Conservation (phyloP, 1,140 invertebrate species). For the Nixonia krombeini region DNA sequence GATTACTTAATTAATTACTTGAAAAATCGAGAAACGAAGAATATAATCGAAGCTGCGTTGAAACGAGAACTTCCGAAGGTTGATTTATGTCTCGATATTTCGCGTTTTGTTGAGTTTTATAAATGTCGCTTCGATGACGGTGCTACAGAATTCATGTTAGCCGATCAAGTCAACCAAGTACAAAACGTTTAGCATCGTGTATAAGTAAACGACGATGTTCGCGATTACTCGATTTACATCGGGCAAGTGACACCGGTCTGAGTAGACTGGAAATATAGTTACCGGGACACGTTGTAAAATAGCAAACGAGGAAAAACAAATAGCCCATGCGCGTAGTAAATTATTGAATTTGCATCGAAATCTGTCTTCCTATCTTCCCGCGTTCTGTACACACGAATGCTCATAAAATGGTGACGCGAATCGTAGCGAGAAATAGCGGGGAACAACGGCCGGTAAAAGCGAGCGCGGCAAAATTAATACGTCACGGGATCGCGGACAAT, state of each 20-base stretch:
- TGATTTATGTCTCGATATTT: background rate
- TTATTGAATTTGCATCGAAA: constrained; percentile 41
- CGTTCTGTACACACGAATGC: no score
- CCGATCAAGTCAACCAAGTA: constrained; percentile 29
- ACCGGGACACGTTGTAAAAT: constrained; percentile 22
- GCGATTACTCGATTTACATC: constrained; percentile 30
- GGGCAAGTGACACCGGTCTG: constrained; percentile 35
- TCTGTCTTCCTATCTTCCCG: no score
- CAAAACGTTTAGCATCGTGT: constrained; percentile 20
- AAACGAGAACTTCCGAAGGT: background rate
- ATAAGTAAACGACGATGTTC: constrained; percentile 25
- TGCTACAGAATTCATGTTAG: constrained; percentile 29
- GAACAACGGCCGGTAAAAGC: no score
- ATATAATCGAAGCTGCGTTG: background rate
- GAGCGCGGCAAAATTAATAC: constrained; percentile 24
- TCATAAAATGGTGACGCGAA: no score
- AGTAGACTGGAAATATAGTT: constrained; percentile 8
- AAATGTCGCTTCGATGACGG: constrained; percentile 12
- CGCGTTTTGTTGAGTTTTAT: constrained; percentile 17
- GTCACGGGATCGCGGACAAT: constrained; percentile 15
- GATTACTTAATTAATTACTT: background rate
- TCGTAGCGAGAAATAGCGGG: no score
- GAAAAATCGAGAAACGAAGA: background rate
- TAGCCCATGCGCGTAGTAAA: constrained; percentile 17
- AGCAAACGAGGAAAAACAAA: constrained; percentile 16